Evolutionary conservation across 2,797 vertebrate genomes (phyloP), one percentile per base, ranked within the genome.

Genomic region (Crocidura indochinensis): DNA sequence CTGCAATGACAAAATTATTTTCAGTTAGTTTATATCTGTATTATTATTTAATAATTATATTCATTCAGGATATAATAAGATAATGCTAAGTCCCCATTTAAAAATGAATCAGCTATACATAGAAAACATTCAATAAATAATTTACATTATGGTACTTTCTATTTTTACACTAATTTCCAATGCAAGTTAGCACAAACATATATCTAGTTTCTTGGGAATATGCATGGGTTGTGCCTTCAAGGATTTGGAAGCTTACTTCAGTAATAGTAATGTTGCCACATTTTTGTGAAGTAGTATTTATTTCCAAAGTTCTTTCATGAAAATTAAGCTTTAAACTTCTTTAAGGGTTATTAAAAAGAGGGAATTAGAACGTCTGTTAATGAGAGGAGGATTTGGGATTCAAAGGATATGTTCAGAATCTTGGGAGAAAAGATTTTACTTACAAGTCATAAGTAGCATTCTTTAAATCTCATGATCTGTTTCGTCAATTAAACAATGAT

Each of bases 21-120:
- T 91, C 88, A 87, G 75, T 87, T 90, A 74, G 62, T 76, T 84
- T 88, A 65, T 80, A 73, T 94, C 47, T 85, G 27, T 77, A 91
- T 93, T 93, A 89, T 94, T 94, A 84, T 88, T 95, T 91, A 94
- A 94, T 81, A 95, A 91, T 93, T 87, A 53, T 77, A 79, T 84
- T 72, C 68, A 81, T 78, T 79, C 2, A n/a, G 20, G 53, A n/a
- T 85, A 2, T 44, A 91, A 83, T 92, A 94, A 72, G 65, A 93
- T 87, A 19, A 72, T 93, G 88, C 81, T 91, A 91, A 91, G 47
- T 82, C 60, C 75, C 26, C 78, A 69, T 90, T 93, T 76, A 72
- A 82, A 87, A 90, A 93, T 60, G 22, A 91, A 89, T 95, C 56
- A 84, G 22, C 49, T 84, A 56, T 65, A 79, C 56, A 29, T 67